Percentiles rank a stretch among this genome's conserved stretches.
Evolutionary conservation across 2,113 vertebrate genomes (phyloP).

Genomic region (Gnathonemus longibarbis): DNA sequence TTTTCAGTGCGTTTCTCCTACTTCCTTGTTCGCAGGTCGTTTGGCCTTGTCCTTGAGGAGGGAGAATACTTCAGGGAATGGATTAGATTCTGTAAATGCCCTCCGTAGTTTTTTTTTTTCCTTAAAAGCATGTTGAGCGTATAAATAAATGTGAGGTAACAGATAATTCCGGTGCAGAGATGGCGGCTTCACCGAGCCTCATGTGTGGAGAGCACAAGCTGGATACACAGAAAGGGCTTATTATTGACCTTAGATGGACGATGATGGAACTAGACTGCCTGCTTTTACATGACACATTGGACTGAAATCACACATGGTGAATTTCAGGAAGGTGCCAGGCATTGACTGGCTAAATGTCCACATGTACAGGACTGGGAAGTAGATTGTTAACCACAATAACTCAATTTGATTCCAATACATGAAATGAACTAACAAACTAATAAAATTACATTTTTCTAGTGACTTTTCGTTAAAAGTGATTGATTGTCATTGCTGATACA

Average conservation of each 20-base stretch:
- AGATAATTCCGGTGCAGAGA: background rate
- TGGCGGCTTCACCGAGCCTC: background rate
- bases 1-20: background rate
- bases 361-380: background rate
- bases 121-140: background rate
- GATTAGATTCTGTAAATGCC: conserved; percentile 20
- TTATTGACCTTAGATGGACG: background rate
- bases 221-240: background rate
- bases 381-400: background rate
- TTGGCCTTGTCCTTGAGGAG: conserved; percentile 47
- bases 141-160: background rate
- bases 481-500: too few species aligned
- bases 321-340: background rate
- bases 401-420: background rate
- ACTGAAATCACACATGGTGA: background rate
- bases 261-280: background rate
- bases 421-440: background rate
- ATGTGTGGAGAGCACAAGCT: background rate
- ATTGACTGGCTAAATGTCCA: background rate
- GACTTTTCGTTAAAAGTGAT: too few species aligned
- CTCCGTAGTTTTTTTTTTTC: background rate
- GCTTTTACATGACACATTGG: background rate
- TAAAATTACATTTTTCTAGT: too few species aligned
- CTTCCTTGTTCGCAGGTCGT: conserved; percentile 26
- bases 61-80: conserved; percentile 45